Percentiles rank a stretch among this genome's conserved stretches.
These are phyloP conservation scores for Phycodurus eques DNA, from an alignment of 2,113 vertebrate species.

Conservation along the genomic window DNA sequence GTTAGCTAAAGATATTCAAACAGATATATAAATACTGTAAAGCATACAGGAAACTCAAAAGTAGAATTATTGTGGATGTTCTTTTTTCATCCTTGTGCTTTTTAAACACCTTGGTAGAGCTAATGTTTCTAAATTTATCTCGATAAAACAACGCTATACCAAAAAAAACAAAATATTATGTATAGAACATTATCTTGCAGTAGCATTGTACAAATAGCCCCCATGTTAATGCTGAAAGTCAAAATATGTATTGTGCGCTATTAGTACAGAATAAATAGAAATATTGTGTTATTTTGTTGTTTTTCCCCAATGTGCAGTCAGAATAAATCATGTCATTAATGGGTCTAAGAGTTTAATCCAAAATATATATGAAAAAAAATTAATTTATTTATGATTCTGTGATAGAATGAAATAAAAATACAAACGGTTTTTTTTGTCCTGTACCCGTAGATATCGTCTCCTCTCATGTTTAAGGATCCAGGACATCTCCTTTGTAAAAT, in stretches of 20 bases:
- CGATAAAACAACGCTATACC: neutral
- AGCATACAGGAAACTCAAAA: neutral
- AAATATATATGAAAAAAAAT: too few species aligned
- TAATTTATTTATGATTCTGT: neutral
- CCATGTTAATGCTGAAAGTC: neutral
- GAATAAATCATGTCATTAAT: too few species aligned
- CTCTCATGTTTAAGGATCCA: constrained; percentile 41
- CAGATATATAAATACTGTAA: too few species aligned
- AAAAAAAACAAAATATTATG: neutral
- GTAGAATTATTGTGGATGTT: neutral
- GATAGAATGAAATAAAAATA: neutral
- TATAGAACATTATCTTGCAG: neutral
- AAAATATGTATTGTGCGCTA: neutral
- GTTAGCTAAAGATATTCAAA: too few species aligned
- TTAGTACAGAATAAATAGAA: neutral
- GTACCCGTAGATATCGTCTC: constrained; percentile 1
- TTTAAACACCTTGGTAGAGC: too few species aligned
- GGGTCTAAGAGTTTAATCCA: too few species aligned
- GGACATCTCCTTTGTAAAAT: constrained; percentile 39
- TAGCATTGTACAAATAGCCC: neutral
- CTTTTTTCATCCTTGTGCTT: neutral
- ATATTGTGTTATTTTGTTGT: too few species aligned
- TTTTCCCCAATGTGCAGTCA: too few species aligned
- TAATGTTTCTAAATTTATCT: too few species aligned
- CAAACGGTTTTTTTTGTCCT: neutral